Conservation (phyloP, 2,888 invertebrate species). For the Brachypalpus laphriformis region DNA sequence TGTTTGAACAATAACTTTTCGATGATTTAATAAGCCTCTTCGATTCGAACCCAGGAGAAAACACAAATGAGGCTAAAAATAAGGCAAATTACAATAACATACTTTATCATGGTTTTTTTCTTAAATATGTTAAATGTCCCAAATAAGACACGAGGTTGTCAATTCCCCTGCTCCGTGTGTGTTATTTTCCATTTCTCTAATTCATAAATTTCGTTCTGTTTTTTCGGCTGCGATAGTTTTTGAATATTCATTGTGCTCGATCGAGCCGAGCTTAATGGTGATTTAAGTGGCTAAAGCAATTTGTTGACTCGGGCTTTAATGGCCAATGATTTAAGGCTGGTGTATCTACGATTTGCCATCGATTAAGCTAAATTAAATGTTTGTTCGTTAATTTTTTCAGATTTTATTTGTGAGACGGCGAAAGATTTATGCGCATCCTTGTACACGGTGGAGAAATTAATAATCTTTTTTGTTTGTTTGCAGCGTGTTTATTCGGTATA, state of each 20-base stretch:
- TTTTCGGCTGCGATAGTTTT: background rate
- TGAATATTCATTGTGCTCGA: slow-evolving; percentile 47
- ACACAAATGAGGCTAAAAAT: background rate
- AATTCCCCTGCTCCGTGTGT: slow-evolving; percentile 21
- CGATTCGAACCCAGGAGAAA: background rate
- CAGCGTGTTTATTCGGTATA: slow-evolving; percentile 1
- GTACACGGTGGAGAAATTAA: slow-evolving; percentile 11
- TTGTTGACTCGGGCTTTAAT: slow-evolving; percentile 43
- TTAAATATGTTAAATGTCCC: background rate
- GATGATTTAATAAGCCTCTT: slow-evolving; percentile 12
- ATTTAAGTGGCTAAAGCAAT: slow-evolving; percentile 46
- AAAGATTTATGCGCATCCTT: slow-evolving; percentile 39
- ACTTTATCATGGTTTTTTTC: background rate
- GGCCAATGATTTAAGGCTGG: slow-evolving; percentile 37
- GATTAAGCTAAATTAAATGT: slow-evolving; percentile 46
- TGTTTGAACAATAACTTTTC: background rate
- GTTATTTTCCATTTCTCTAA: slow-evolving; percentile 7
- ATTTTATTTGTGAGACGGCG: background rate
- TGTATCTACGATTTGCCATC: slow-evolving; percentile 34
- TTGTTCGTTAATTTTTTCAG: slow-evolving; percentile 10
- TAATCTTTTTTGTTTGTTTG: slow-evolving; percentile 26
- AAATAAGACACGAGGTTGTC: slow-evolving; percentile 9
- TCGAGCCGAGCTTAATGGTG: slow-evolving; percentile 27
- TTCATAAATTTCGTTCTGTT: background rate
- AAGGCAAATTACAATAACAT: background rate